phyloP scores from a whole-genome alignment of 2,797 vertebrate species.

The Setipinna tenuifilis region DNA sequence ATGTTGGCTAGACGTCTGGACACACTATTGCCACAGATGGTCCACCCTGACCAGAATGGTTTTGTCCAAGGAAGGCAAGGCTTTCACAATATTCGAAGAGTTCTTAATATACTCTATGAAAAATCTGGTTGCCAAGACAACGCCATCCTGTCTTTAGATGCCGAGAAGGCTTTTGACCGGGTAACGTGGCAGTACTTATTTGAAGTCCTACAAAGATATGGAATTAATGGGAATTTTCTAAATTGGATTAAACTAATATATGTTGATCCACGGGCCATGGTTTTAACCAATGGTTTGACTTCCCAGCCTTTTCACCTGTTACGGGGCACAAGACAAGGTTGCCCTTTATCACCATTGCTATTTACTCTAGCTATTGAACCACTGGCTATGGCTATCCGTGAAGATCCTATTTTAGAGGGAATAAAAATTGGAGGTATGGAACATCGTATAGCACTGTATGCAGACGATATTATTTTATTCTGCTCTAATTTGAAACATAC shows the following conservation, averaged over 20 bases:
- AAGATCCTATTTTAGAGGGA: background rate
- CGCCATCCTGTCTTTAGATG: slow-evolving; percentile 23
- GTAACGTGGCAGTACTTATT: background rate
- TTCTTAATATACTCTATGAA: slow-evolving; percentile 30
- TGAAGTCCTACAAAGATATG: no score
- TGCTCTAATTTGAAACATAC: background rate
- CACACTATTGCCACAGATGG: background rate
- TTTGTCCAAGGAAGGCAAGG: slow-evolving; percentile 23
- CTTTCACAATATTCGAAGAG: slow-evolving; percentile 27
- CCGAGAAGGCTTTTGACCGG: slow-evolving; percentile 24
- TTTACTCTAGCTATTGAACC: no score
- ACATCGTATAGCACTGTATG: background rate
- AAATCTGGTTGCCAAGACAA: slow-evolving; percentile 10
- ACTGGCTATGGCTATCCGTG: background rate
- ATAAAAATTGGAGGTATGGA: background rate
- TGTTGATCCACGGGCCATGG: no score
- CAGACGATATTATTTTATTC: background rate
- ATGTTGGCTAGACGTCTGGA: background rate
- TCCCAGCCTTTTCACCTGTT: no score
- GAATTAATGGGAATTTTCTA: no score
- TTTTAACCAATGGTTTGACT: no score
- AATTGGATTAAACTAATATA: no score
- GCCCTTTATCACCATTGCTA: background rate
- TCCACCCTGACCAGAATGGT: slow-evolving; percentile 26
- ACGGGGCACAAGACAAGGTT: slow-evolving; percentile 1